phyloP scores from a whole-genome alignment of 1,140 invertebrate species.

The Aphelenchoides fujianensis region DNA sequence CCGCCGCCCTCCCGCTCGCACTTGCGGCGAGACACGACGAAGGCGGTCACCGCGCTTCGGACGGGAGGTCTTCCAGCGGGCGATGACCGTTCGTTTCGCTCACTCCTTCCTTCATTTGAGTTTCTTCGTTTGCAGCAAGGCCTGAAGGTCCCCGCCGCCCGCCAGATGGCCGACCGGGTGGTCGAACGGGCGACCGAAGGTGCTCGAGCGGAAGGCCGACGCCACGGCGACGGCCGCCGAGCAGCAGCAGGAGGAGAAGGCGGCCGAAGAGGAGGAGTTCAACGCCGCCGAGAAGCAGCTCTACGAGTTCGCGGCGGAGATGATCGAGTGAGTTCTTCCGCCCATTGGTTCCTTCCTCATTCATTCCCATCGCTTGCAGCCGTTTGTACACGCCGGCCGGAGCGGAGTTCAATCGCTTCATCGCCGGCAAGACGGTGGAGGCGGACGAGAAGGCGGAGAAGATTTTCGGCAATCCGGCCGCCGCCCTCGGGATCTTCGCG shows the following conservation, averaged over 20 bases:
- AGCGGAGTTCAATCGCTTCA: constrained; percentile 4
- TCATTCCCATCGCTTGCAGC: not conserved
- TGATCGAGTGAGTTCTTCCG: constrained; percentile 24
- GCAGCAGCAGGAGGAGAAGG: not conserved
- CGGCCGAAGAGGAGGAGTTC: not conserved
- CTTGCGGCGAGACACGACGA: not conserved
- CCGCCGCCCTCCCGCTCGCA: not conserved
- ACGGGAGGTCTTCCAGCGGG: constrained; percentile 15
- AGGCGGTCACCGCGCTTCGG: constrained; percentile 10
- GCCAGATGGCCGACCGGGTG: constrained; percentile 17
- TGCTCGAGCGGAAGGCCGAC: constrained; percentile 25
- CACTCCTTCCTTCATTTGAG: too few species aligned
- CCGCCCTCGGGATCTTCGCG: constrained; percentile 18
- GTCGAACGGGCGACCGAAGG: not conserved
- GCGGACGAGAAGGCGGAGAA: not conserved
- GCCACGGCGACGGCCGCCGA: not conserved
- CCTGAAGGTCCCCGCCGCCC: constrained; percentile 7
- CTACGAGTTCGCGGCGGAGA: constrained; percentile 11
- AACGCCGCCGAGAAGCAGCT: constrained; percentile 25
- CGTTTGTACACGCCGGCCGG: constrained; percentile 3
- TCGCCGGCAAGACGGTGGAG: not conserved
- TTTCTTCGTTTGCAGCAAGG: constrained; percentile 30
- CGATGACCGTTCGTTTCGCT: constrained; percentile 2
- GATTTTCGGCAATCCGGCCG: constrained; percentile 10
- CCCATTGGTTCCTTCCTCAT: not conserved